phyloP scores from a whole-genome alignment of 1,140 invertebrate species.

The Hetaerina americana region DNA sequence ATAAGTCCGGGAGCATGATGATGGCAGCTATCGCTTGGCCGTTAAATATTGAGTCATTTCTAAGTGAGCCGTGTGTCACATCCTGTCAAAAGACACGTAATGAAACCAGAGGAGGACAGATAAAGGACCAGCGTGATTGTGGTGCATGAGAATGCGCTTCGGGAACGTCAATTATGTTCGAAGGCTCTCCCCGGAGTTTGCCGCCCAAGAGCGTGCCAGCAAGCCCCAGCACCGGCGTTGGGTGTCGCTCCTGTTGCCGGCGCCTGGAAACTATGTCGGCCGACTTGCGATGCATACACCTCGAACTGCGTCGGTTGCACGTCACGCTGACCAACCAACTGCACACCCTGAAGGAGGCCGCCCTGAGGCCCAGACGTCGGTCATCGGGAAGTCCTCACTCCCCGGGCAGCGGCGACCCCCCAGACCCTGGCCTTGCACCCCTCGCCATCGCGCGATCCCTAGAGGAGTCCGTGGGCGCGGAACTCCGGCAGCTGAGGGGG shows the following conservation, averaged over 20 bases:
- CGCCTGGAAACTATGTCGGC: background rate
- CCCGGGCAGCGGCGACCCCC: background rate
- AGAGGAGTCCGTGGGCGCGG: background rate
- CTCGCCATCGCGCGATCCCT: background rate
- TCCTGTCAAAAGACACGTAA: no score
- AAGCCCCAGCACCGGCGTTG: background rate
- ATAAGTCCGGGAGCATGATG: no score
- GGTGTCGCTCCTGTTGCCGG: background rate
- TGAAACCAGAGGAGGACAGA: no score
- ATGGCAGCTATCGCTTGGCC: no score
- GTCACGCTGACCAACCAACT: slow-evolving; percentile 10
- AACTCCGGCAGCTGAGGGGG: background rate
- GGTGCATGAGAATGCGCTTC: background rate
- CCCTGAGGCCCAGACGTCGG: background rate
- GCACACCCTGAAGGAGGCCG: slow-evolving; percentile 4
- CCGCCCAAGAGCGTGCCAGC: background rate
- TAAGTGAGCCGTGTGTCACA: no score
- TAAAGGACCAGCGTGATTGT: no score
- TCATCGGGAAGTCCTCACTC: no score
- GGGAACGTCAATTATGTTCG: background rate
- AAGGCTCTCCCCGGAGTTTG: background rate
- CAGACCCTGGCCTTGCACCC: background rate
- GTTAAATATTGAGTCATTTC: no score
- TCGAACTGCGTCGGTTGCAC: slow-evolving; percentile 7
- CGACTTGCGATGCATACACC: background rate